phyloP scores from a whole-genome alignment of 2,888 invertebrate species.

The Cataglyphis livida region DNA sequence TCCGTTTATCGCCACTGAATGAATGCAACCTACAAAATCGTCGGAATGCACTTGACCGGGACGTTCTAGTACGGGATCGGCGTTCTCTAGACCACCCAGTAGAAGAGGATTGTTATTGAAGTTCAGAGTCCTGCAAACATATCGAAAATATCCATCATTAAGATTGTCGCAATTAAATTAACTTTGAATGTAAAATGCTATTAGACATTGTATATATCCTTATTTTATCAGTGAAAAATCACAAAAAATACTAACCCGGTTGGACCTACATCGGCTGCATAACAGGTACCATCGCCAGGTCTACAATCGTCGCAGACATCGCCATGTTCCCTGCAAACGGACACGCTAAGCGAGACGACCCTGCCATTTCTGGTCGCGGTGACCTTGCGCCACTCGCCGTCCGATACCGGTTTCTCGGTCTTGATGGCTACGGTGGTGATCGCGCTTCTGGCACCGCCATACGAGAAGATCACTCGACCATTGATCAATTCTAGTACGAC shows the following conservation, averaged over 20 bases:
- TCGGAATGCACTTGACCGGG: conserved; percentile 96
- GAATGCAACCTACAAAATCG: conserved; percentile 97
- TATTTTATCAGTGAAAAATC: not conserved
- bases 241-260: conserved; percentile 90
- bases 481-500: conserved; percentile 95
- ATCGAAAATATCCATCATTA: not conserved
- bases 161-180: not conserved
- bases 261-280: conserved; percentile 94
- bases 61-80: conserved; percentile 94
- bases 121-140: conserved; percentile 91
- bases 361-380: conserved; percentile 96
- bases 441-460: conserved; percentile 95
- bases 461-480: conserved; percentile 95
- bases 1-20: conserved; percentile 95
- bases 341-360: conserved; percentile 94
- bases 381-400: conserved; percentile 96
- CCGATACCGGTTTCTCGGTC: conserved; percentile 88
- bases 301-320: conserved; percentile 95
- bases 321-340: conserved; percentile 94
- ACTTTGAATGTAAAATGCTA: not conserved
- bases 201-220: not conserved
- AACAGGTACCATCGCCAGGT: conserved; percentile 93
- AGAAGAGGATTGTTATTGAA: conserved; percentile 95
- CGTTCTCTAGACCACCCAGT: conserved; percentile 94
- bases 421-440: conserved; percentile 92